phyloP scores from a whole-genome alignment of 2,113 vertebrate species.

The Dasyprocta punctata region DNA sequence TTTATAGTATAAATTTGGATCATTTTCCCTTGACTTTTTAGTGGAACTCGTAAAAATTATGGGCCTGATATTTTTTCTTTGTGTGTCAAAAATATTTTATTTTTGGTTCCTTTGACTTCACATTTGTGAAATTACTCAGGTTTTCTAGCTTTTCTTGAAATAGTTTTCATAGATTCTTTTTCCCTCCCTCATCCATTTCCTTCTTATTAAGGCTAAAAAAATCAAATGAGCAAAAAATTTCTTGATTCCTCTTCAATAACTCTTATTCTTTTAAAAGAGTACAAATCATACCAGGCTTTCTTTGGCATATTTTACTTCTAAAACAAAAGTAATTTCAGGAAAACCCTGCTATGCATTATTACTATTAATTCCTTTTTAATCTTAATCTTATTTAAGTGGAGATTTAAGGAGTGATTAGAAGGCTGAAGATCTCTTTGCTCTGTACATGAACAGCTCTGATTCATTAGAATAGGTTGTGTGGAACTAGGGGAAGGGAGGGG shows the following conservation, averaged over 20 bases:
- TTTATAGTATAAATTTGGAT: neutral
- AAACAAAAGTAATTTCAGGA: neutral
- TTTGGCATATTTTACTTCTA: constrained; percentile 30
- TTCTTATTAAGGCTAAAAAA: neutral
- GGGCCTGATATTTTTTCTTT: neutral
- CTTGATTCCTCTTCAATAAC: neutral
- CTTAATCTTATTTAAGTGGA: neutral
- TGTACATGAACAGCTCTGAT: neutral
- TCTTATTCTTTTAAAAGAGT: neutral
- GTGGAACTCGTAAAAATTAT: neutral
- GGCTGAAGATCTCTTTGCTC: neutral
- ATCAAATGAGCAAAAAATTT: neutral
- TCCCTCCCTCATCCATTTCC: neutral
- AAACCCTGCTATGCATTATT: neutral
- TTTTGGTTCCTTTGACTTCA: neutral
- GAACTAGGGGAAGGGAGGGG: neutral
- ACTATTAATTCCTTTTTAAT: neutral
- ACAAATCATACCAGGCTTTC: neutral
- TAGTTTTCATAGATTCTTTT: neutral
- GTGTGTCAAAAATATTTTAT: neutral
- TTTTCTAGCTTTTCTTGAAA: neutral
- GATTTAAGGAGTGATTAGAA: neutral
- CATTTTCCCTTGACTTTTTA: neutral
- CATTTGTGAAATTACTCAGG: neutral
- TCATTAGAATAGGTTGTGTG: neutral